Evolutionary conservation across 2,888 invertebrate genomes (phyloP).

Genomic region (Ormyrus labotus): DNA sequence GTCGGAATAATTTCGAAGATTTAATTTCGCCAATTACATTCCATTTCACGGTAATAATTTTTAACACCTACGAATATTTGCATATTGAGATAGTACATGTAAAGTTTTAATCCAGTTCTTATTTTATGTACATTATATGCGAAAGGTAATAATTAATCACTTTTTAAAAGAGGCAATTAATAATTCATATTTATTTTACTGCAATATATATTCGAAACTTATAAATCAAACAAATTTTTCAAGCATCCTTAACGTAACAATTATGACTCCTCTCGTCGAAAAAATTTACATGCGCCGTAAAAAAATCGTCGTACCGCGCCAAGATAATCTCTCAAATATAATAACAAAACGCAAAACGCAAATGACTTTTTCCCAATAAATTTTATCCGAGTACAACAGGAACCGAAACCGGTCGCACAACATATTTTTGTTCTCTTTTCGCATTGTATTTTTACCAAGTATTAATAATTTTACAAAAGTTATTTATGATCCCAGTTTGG

Average conservation of each 20-base stretch:
- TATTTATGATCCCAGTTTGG: constrained; percentile 39
- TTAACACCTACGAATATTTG: no score
- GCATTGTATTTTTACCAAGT: constrained; percentile 47
- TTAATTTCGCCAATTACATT: no score
- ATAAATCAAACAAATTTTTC: constrained; percentile 13
- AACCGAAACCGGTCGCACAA: constrained; percentile 40
- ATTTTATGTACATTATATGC: no score
- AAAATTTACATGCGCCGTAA: constrained; percentile 3
- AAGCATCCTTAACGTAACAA: neutral
- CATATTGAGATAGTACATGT: no score
- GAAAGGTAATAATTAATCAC: no score
- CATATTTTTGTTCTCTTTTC: constrained; percentile 22
- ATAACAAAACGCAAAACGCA: constrained; percentile 36
- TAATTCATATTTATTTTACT: no score
- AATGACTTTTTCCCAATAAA: constrained; percentile 38
- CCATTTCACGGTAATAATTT: no score
- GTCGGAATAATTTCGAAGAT: no score
- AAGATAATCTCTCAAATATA: constrained; percentile 32
- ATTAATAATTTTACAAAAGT: constrained; percentile 50
- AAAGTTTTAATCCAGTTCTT: no score
- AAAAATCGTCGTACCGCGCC: constrained; percentile 9
- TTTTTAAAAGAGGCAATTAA: no score
- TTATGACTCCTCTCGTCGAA: constrained; percentile 6
- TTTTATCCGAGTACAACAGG: constrained; percentile 26
- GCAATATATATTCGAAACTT: neutral